Evolutionary conservation across 2,113 vertebrate species (phyloP).

Genomic region (Oreotrochilus melanogaster): DNA sequence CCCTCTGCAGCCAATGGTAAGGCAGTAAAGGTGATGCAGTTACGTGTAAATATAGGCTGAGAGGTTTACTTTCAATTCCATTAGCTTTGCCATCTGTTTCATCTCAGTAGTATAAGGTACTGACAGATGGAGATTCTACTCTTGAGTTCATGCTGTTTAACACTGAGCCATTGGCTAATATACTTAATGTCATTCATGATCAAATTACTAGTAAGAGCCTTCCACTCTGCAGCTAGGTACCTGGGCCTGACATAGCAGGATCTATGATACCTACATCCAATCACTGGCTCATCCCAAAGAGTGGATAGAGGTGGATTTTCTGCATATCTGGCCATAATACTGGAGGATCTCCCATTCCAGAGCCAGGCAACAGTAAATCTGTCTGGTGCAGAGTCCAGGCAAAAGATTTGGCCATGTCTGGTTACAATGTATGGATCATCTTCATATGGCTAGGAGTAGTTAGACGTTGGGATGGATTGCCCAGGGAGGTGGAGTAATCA

Average conservation of each 20-base stretch:
- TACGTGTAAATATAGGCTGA: neutral
- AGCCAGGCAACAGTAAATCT: neutral
- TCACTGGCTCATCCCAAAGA: neutral
- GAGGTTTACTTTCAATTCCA: conserved; percentile 21
- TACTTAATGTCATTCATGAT: neutral
- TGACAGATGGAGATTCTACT: conserved; percentile 19
- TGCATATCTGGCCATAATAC: neutral
- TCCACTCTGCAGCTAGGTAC: neutral
- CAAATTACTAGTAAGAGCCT: neutral
- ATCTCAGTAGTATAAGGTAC: neutral
- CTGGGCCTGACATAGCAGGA: neutral
- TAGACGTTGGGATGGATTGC: too few relatives aligned
- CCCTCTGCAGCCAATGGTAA: neutral
- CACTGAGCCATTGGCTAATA: neutral
- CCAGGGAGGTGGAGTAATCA: too few relatives aligned
- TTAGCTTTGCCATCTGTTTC: conserved; percentile 42
- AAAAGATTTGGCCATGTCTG: neutral
- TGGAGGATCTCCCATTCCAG: neutral
- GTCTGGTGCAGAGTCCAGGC: neutral
- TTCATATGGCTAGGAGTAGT: neutral
- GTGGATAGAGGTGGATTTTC: neutral
- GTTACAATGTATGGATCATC: neutral
- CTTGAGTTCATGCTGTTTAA: neutral
- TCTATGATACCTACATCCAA: neutral
- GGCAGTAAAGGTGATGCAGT: neutral